A percentile compares a stretch with the other conserved stretches of the same genome.
phyloP scores from a whole-genome alignment of 2,888 invertebrate species.

The Alloscopus bannaensis region DNA sequence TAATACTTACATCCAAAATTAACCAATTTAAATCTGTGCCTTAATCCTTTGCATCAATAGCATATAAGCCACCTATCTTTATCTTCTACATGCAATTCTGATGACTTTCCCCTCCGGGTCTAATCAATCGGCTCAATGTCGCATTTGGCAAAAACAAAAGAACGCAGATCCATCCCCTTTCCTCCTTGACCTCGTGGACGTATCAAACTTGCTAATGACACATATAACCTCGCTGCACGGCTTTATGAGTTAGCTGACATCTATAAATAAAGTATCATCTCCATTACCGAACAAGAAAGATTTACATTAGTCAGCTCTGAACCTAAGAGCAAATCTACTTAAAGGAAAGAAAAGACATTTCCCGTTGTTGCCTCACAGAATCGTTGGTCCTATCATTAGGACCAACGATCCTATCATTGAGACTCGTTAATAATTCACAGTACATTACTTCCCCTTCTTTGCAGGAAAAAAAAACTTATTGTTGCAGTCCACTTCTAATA shows the following conservation, averaged over 20 bases:
- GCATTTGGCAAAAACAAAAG: not conserved
- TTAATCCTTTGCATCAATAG: too few species aligned
- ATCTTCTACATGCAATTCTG: too few species aligned
- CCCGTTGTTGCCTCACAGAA: too few species aligned
- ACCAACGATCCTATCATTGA: too few species aligned
- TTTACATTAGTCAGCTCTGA: conserved; percentile 12
- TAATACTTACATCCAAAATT: too few species aligned
- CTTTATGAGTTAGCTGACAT: conserved; percentile 13
- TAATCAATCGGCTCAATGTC: too few species aligned
- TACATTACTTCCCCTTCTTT: conserved; percentile 31
- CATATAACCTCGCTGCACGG: not conserved
- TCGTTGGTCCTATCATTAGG: too few species aligned
- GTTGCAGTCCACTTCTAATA: not conserved
- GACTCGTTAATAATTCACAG: conserved; percentile 37
- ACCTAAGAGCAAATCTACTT: conserved; percentile 15
- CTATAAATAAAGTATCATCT: conserved; percentile 17
- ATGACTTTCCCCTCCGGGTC: too few species aligned
- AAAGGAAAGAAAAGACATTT: not conserved
- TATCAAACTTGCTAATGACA: not conserved
- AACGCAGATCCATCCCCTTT: not conserved
- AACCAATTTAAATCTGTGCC: too few species aligned
- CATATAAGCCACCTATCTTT: too few species aligned
- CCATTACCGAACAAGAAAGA: conserved; percentile 3
- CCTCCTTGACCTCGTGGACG: conserved; percentile 1
- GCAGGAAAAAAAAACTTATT: too few species aligned